phyloP scores from a whole-genome alignment of 2,888 invertebrate genomes.

The Drosophila infuscata region DNA sequence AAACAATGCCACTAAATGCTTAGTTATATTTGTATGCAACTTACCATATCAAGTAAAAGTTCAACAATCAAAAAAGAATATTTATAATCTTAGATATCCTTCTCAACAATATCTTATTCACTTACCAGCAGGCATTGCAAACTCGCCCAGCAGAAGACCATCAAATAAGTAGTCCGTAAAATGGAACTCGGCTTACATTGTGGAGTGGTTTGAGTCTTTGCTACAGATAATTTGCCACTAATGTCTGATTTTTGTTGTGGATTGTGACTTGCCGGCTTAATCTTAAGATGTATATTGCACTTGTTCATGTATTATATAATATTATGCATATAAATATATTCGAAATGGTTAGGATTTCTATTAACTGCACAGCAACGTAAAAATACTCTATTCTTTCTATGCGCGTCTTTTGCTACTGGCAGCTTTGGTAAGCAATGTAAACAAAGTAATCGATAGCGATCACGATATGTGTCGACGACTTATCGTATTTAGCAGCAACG shows the following conservation, averaged over 20 bases:
- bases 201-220: constrained; percentile 2
- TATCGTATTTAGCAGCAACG: constrained; percentile 6
- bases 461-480: background rate
- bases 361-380: background rate
- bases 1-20: too few species aligned
- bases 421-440: background rate
- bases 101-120: background rate
- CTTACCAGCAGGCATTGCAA: constrained; percentile 59
- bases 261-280: constrained; percentile 24
- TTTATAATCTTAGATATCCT: background rate
- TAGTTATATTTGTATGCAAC: too few species aligned
- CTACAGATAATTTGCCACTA: constrained; percentile 15
- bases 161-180: constrained; percentile 49
- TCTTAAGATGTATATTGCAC: constrained; percentile 15
- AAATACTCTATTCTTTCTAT: background rate
- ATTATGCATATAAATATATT: background rate
- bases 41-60: too few species aligned
- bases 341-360: background rate
- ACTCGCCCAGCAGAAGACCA: constrained; percentile 22
- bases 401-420: background rate
- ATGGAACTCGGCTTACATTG: constrained; percentile 31
- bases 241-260: background rate
- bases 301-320: background rate
- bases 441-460: background rate
- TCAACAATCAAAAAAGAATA: background rate